Conservation (phyloP, 2,797 vertebrate genomes). For the Urosaurus nigricauda region DNA sequence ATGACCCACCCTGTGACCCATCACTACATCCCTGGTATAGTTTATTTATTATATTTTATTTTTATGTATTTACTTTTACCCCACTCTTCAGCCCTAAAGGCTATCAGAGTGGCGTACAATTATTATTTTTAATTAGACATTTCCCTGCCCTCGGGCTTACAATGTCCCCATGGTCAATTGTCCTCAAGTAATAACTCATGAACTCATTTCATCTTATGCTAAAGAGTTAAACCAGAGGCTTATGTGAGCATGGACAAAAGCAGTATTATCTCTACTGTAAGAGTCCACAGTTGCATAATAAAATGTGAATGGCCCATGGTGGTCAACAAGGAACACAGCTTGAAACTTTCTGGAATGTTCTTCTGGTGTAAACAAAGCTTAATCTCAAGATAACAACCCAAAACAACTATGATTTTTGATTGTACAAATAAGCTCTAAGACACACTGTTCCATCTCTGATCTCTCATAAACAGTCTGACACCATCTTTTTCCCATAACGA, state of each 20-base stretch:
- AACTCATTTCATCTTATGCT: not conserved
- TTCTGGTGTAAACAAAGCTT: constrained; percentile 8
- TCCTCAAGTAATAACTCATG: too few relatives aligned
- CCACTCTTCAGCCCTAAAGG: too few relatives aligned
- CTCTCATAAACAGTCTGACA: too few relatives aligned
- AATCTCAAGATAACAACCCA: not conserved
- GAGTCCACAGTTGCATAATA: not conserved
- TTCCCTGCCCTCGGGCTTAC: too few relatives aligned
- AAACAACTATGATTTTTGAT: not conserved
- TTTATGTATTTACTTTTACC: too few relatives aligned
- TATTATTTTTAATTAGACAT: too few relatives aligned
- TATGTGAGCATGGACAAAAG: not conserved
- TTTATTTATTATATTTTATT: too few relatives aligned
- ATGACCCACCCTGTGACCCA: not conserved
- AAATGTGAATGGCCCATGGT: not conserved
- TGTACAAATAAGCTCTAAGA: not conserved
- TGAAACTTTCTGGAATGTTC: not conserved
- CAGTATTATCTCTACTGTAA: not conserved
- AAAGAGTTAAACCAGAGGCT: not conserved
- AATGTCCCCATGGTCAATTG: not conserved
- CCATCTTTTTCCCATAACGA: too few relatives aligned
- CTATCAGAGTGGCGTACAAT: too few relatives aligned
- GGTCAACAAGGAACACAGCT: not conserved
- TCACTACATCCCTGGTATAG: not conserved
- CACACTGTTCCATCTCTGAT: not conserved